These are phyloP conservation scores for Calosoma granatense DNA, from an alignment of 1,140 invertebrate species.

Conservation along the genomic window DNA sequence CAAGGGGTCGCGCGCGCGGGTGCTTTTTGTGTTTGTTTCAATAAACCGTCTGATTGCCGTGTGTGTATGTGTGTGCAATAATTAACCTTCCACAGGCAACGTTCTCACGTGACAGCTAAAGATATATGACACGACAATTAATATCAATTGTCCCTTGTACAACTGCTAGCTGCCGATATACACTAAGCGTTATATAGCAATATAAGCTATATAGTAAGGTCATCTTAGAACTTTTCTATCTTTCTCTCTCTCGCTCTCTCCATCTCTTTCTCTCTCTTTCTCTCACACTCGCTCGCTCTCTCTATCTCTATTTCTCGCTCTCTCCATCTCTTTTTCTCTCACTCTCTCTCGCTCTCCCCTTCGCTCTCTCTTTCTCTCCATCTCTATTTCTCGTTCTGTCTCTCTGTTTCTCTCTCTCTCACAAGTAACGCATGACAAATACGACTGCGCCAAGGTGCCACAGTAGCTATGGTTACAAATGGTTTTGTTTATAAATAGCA, in stretches of 20 bases:
- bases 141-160: slow-evolving; percentile 19
- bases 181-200: too few relatives aligned
- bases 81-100: background rate
- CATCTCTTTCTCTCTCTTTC: too few relatives aligned
- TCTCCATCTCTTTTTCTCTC: too few relatives aligned
- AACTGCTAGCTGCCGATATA: slow-evolving; percentile 7
- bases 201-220: too few relatives aligned
- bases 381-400: too few relatives aligned
- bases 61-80: slow-evolving; percentile 1
- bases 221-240: too few relatives aligned
- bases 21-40: slow-evolving; percentile 1
- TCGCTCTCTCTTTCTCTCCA: too few relatives aligned
- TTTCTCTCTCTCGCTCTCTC: too few relatives aligned
- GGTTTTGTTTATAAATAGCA: background rate
- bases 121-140: slow-evolving; percentile 23
- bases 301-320: too few relatives aligned
- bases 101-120: slow-evolving; percentile 17
- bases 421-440: background rate
- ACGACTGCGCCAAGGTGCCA: background rate
- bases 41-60: background rate
- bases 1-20: background rate
- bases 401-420: background rate
- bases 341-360: too few relatives aligned
- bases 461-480: background rate
- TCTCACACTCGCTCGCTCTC: too few relatives aligned